Base-by-base conservation (phyloP, 2,888 invertebrate genomes). In the Meta bourneti region DNA sequence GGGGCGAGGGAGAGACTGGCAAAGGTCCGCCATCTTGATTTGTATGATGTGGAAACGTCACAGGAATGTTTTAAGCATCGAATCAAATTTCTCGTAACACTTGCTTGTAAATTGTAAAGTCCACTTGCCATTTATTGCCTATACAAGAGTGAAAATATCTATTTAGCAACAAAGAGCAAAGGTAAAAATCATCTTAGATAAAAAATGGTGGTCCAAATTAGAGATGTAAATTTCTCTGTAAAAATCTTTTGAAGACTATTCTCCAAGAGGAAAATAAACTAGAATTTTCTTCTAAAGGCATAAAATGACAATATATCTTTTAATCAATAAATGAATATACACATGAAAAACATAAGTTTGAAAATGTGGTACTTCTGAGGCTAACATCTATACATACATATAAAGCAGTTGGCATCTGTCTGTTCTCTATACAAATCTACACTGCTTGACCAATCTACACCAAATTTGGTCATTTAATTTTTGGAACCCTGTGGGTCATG, bases 91-190 rank as follows among this genome's bases (percentile, higher is more conserved):
- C 61, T 80, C 19, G 84, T 70, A 51, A 92, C 13, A 49, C 79
- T 84, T 69, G 69, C 34, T 80, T 88, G 61, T 74, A 92, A 80
- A 34, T 8, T 89, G 69, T 80, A 61, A 74, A 92, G 84, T 48
- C 84, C 89, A 92, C 89, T 92, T 89, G 92, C 92, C 92, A 92
- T 92, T 92, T 89, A 92, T 34, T 71, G 69, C 20, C 88, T 88
- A 16, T 7, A 79, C 78, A 84, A 61, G n/a, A 20, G 61, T 52
- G 16, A 16, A 34, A 2, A 52, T 11, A 72, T 52, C 54, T 77
- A 11, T 7, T n/a, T 5, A 16, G 19, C 34, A 48, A 75, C 49
- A 7, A 20, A 48, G 8, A 11, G 48, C 1, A 11, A 34, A 9
- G 4, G 13, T 34, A 48, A 49, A 48, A n/a, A n/a, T n/a, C n/a